Conservation (phyloP, 2,113 vertebrate genomes). For the Onychorhynchus coronatus region DNA sequence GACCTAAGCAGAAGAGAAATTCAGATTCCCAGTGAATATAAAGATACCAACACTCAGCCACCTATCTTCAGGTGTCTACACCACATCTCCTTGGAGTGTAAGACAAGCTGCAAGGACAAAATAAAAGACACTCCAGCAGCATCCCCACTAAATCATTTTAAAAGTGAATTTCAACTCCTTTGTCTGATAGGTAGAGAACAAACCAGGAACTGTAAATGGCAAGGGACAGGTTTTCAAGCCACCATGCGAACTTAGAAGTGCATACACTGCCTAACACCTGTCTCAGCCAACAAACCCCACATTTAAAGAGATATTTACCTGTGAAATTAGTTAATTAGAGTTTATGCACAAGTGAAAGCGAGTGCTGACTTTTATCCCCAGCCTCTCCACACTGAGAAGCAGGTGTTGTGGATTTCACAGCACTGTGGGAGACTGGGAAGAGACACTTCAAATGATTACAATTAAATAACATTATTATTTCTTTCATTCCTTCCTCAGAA, state of each 20-base stretch:
- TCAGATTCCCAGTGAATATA: background rate
- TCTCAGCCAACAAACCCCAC: background rate
- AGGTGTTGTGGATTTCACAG: background rate
- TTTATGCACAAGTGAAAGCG: background rate
- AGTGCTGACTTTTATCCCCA: background rate
- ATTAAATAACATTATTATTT: background rate
- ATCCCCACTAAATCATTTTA: background rate
- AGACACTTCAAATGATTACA: background rate
- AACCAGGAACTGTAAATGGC: background rate
- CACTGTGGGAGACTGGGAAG: background rate
- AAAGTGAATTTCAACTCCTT: background rate
- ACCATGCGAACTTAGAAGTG: background rate
- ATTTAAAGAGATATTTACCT: background rate
- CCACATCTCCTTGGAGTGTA: background rate
- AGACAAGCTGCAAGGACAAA: background rate
- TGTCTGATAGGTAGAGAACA: background rate
- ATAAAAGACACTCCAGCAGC: background rate
- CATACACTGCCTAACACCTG: background rate
- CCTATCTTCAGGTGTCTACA: background rate
- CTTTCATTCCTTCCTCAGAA: background rate
- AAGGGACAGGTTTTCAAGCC: background rate
- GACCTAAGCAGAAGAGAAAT: background rate
- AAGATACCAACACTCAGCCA: background rate
- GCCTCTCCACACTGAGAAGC: background rate
- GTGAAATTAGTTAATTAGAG: background rate